Evolutionary conservation across 2,797 vertebrate genomes (phyloP), one percentile per base, ranked within the genome.

Genomic region (Megalops cyprinoides): DNA sequence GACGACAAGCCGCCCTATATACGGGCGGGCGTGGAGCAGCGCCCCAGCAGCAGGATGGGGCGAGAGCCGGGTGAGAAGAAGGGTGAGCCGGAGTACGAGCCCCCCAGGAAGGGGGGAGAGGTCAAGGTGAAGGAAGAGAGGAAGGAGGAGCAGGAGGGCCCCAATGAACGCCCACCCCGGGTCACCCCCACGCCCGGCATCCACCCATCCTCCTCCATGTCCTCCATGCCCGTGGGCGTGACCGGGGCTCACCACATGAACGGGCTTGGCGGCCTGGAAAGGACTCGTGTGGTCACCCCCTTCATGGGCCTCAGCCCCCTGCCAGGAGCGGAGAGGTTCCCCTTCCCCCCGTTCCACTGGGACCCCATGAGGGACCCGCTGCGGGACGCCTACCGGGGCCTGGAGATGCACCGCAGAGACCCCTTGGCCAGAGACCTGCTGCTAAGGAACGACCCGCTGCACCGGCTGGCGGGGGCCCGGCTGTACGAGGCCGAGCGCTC

Each of bases 71-170:
- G 95, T 85, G 95, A 96, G 79, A 90, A 93, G 76, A 94, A 94
- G 84, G 95, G 96, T 83, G 95, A 96, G 46, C 93, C 94, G 0
- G 95, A 96, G 76, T 94, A 93, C 0, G 94, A 95, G 44, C 93
- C 90, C 79, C 88, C 91, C 71, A 94, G 94, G 90, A 95, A 95
- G 91, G 89, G 55, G 14, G 89, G 44, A 10, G 93, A 95, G 89
- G 91, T 96, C 82, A 95, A 95, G 88, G 95, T 96, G 84, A 96
- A 96, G 90, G 95, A 96, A 86, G 95, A 96, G 79, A 89, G 93
- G 76, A 94, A 94, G 84, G 94, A 96, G 82, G 95, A 96, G 42
- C 93, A 94, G 0, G 94, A 96, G 74, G 89, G 25, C 37, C 51
- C 74, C 28, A 8, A 25, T 55, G 53, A 79, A 37, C 82, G 55